A percentile compares a stretch with the other conserved stretches of the same genome.
phyloP scores from a whole-genome alignment of 2,888 invertebrate genomes.

The Graphium colonna region DNA sequence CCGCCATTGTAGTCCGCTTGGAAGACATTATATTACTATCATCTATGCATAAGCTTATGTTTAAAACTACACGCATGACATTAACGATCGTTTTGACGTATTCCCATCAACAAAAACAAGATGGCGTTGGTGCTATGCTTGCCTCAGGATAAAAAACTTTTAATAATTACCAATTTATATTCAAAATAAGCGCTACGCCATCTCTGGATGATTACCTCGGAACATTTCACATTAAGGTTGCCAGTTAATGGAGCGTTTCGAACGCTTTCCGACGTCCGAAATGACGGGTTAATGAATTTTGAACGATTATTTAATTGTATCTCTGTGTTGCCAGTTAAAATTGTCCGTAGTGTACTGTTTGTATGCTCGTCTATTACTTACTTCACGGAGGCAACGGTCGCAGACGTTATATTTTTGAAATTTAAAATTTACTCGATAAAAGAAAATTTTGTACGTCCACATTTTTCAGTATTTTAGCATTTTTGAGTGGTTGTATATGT shows the following conservation, averaged over 20 bases:
- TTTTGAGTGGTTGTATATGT: not conserved
- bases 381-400: not conserved
- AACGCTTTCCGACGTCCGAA: not conserved
- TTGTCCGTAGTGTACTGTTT: too few relatives aligned
- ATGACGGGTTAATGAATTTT: not conserved
- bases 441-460: not conserved
- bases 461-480: not conserved
- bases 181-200: not conserved
- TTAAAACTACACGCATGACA: too few relatives aligned
- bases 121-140: too few relatives aligned
- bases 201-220: not conserved
- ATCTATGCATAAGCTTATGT: too few relatives aligned
- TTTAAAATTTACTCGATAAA: not conserved
- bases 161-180: constrained; percentile 14
- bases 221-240: not conserved
- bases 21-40: too few relatives aligned
- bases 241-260: not conserved
- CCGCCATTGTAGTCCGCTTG: too few relatives aligned
- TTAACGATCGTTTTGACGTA: too few relatives aligned
- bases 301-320: not conserved
- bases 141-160: not conserved
- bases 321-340: too few relatives aligned
- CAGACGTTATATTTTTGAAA: not conserved
- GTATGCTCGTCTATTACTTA: too few relatives aligned
- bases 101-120: too few relatives aligned